These are phyloP conservation scores for Epicauta chinensis DNA, from an alignment of 1,140 invertebrate genomes.

Conservation along the genomic window DNA sequence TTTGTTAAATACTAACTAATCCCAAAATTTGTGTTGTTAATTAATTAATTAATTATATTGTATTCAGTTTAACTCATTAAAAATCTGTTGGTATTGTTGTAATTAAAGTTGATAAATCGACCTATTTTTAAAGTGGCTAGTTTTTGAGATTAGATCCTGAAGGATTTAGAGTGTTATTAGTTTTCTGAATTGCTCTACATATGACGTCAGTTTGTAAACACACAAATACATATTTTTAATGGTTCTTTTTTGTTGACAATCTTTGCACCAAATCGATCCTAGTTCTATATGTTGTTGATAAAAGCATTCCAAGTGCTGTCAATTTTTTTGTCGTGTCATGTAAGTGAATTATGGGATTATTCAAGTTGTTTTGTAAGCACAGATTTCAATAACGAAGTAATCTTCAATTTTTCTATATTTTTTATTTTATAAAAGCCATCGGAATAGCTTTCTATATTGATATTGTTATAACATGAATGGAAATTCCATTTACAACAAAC, in stretches of 20 bases:
- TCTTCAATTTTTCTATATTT: not conserved
- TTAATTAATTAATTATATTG: too few relatives aligned
- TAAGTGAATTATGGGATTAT: not conserved
- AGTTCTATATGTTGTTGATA: not conserved
- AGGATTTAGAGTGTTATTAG: slow-evolving; percentile 1
- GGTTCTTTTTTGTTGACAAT: not conserved
- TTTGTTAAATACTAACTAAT: too few relatives aligned
- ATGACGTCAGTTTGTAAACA: slow-evolving; percentile 6
- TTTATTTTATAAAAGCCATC: too few relatives aligned
- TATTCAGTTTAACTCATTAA: too few relatives aligned
- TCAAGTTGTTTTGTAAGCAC: not conserved
- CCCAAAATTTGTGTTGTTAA: too few relatives aligned
- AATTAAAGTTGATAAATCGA: too few relatives aligned
- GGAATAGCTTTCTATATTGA: too few relatives aligned
- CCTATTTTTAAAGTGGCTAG: too few relatives aligned
- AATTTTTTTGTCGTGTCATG: not conserved
- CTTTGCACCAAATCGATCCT: not conserved
- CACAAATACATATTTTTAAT: slow-evolving; percentile 9
- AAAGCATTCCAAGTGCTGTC: slow-evolving; percentile 1
- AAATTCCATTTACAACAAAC: too few relatives aligned
- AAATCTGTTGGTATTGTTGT: too few relatives aligned
- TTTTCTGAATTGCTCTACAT: slow-evolving; percentile 12
- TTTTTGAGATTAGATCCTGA: too few relatives aligned
- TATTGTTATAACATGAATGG: too few relatives aligned
- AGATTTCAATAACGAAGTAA: not conserved